Percentiles rank a stretch among this genome's conserved stretches.
Conservation (phyloP, 2,797 vertebrate genomes). For the Crocidura indochinensis region DNA sequence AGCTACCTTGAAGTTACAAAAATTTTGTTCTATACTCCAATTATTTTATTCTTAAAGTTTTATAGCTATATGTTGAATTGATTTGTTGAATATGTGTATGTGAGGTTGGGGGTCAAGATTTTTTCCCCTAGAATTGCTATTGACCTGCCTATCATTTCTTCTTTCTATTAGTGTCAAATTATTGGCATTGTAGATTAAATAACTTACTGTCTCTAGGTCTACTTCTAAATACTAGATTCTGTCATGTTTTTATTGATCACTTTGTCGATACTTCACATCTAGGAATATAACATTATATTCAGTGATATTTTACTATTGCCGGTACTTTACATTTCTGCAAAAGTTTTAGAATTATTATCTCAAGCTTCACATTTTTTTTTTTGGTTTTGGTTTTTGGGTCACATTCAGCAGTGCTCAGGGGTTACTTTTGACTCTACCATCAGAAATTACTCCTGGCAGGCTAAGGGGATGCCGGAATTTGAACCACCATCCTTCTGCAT, state of each 20-base stretch:
- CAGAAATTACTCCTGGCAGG: too few relatives aligned
- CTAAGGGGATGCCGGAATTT: too few relatives aligned
- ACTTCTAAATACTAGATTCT: not conserved
- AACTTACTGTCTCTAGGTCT: not conserved
- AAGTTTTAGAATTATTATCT: conserved; percentile 10
- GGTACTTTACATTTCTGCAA: conserved; percentile 39
- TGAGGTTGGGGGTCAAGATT: not conserved
- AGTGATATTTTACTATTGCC: conserved; percentile 44
- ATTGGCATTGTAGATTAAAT: not conserved
- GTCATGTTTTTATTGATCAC: conserved; percentile 2
- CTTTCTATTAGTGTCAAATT: not conserved
- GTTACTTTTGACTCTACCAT: too few relatives aligned
- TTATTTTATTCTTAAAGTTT: conserved; percentile 11
- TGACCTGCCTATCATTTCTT: not conserved
- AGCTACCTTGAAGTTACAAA: conserved; percentile 10
- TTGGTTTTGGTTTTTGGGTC: too few relatives aligned
- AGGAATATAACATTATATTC: conserved; percentile 18
- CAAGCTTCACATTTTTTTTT: not conserved
- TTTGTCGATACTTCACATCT: not conserved
- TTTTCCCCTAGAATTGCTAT: not conserved
- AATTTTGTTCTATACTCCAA: not conserved
- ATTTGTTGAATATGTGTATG: conserved; percentile 6
- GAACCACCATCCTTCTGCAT: too few relatives aligned
- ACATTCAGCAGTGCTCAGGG: too few relatives aligned
- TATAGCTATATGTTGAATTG: not conserved